phyloP scores from a whole-genome alignment of 92 coral and sea anemone genomes.

The Virgularia gustaviana region DNA sequence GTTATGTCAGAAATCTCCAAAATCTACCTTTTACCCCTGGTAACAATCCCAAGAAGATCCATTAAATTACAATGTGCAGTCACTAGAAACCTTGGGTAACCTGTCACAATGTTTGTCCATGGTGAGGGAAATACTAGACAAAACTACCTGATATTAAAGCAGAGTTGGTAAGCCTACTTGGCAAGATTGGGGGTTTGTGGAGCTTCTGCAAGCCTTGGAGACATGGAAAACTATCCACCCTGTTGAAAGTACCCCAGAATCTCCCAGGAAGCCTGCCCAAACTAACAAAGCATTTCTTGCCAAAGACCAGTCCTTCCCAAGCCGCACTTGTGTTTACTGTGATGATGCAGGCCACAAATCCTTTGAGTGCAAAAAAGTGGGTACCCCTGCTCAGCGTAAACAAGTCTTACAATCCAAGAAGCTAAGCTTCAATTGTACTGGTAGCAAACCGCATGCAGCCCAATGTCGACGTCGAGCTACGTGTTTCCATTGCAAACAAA shows the following conservation, averaged over 20 bases:
- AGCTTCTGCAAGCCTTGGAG: slow-evolving; percentile 43
- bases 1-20: background rate
- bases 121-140: too few species aligned
- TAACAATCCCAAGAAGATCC: background rate
- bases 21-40: background rate
- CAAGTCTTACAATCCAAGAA: too few species aligned
- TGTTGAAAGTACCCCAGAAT: background rate
- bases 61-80: background rate
- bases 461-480: slow-evolving; percentile 38
- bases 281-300: slow-evolving; percentile 31
- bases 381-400: too few species aligned
- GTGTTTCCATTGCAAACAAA: slow-evolving; percentile 42
- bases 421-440: too few species aligned
- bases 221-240: slow-evolving; percentile 58
- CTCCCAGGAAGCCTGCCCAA: slow-evolving; percentile 6
- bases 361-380: too few species aligned
- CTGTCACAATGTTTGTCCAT: slow-evolving; percentile 44
- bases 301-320: slow-evolving; percentile 16
- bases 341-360: slow-evolving; percentile 38
- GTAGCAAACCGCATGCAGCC: too few species aligned
- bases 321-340: slow-evolving; percentile 49
- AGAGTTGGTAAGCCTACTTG: slow-evolving; percentile 45
- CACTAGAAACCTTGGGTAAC: slow-evolving; percentile 1
- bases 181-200: slow-evolving; percentile 55
- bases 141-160: slow-evolving; percentile 55